Evolutionary conservation across 2,888 invertebrate species (phyloP), one percentile per base, ranked within the genome.

Genomic region (Drosophila robusta): DNA sequence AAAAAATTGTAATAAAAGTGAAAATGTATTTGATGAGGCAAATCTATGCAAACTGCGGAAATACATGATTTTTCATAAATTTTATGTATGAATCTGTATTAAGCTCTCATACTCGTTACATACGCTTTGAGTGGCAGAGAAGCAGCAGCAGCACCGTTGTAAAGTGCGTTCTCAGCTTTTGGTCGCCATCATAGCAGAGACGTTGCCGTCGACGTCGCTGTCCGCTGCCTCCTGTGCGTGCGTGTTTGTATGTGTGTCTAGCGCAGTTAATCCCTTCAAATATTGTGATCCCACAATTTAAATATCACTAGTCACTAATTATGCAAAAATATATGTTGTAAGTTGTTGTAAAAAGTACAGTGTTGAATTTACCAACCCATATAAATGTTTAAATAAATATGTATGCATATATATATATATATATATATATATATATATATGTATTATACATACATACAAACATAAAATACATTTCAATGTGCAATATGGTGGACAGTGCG

Each of bases 131-230:
- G 47, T 50, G 24, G 24, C 56, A 60, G 67, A 47, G 45, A 32
- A 26, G 18, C 18, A 18, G 41, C 46, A 29, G 36, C 57, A 63
- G 66, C 57, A 72, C 50, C 60, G 69, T 58, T 82, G 88, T 71
- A 75, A 87, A 89, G 86, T 85, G 88, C 88, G 89, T 89, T 85
- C 86, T 79, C 76, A 81, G 82, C 79, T 62, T 70, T 66, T 70
- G 80, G 84, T 89, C 83, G 83, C 89, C 86, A 88, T 87, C 88
- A 89, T 64, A 87, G 85, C 70, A 68, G 66, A 71, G 70, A 70
- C 50, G 52, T 72, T 32, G 52, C 50, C 47, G 66, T 63, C 50
- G 66, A 61, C 69, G 63, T 61, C 29, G 29, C 29, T 64, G 65
- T 46, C 44, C 62, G 32, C 46, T 64, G 32, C 60, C 66, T 76